These are phyloP conservation scores for Silurus meridionalis DNA, from an alignment of 2,113 vertebrate species.

Conservation along the genomic window DNA sequence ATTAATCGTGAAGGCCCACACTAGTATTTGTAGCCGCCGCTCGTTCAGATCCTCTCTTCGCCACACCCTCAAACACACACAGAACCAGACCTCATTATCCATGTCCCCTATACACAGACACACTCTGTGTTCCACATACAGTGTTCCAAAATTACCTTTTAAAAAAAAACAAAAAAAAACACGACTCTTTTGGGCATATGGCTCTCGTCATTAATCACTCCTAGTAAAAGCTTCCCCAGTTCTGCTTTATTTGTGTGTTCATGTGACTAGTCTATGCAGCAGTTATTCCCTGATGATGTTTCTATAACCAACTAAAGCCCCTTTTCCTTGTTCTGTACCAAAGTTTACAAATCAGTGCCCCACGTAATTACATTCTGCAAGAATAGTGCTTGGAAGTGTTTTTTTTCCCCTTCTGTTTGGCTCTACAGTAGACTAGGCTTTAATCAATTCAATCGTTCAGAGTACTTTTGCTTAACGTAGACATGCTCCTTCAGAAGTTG, in stretches of 20 bases:
- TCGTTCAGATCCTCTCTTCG: neutral
- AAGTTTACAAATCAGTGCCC: neutral
- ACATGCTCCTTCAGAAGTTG: constrained; percentile 1
- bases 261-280: neutral
- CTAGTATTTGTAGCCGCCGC: neutral
- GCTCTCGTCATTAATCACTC: constrained; percentile 39
- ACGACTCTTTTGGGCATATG: constrained; percentile 6
- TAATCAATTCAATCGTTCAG: neutral
- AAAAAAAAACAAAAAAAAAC: neutral
- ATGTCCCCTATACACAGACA: neutral
- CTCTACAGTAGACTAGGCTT: neutral
- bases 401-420: neutral
- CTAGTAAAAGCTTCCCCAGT: constrained; percentile 45
- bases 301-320: neutral
- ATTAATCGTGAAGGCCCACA: neutral
- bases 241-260: constrained; percentile 32
- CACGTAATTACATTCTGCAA: neutral
- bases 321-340: neutral
- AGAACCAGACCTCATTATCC: constrained; percentile 49
- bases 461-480: neutral
- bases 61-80: constrained; percentile 7
- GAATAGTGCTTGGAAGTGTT: neutral
- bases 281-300: neutral
- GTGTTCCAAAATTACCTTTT: constrained; percentile 6
- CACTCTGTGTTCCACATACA: neutral